A percentile compares a stretch with the other conserved stretches of the same genome.
These are phyloP conservation scores for Lucilia cuprina DNA, from an alignment of 1,140 invertebrate species.

Conservation along the genomic window DNA sequence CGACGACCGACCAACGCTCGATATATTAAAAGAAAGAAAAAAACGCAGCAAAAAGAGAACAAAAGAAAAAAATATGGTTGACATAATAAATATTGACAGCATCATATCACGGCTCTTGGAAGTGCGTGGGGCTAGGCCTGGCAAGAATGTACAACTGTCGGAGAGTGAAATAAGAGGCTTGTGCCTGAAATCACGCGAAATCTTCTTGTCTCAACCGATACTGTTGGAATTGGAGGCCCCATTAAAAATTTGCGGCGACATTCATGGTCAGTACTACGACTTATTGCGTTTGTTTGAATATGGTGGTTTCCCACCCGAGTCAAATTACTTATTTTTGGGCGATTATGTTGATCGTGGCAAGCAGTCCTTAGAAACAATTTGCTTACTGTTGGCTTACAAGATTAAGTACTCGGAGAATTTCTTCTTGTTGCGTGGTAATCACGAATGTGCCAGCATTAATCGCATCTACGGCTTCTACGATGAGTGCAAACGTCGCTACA, in stretches of 20 bases:
- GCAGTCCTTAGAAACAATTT: slow-evolving; percentile 90
- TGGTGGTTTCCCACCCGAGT: slow-evolving; percentile 98
- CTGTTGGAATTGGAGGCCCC: slow-evolving; percentile 97
- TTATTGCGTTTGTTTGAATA: slow-evolving; percentile 98
- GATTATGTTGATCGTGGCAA: slow-evolving; percentile 88
- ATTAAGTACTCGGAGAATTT: slow-evolving; percentile 92
- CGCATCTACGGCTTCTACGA: slow-evolving; percentile 98
- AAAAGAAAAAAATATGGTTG: slow-evolving; percentile 51
- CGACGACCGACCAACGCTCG: slow-evolving; percentile 30
- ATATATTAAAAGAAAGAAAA: slow-evolving; percentile 19
- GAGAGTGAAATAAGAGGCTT: slow-evolving; percentile 96
- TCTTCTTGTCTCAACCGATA: slow-evolving; percentile 98
- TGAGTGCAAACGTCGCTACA: slow-evolving; percentile 95
- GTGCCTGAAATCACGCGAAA: slow-evolving; percentile 96
- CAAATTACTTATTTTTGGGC: slow-evolving; percentile 97
- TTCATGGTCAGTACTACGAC: slow-evolving; percentile 99
- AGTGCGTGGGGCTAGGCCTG: slow-evolving; percentile 61
- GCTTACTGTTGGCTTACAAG: slow-evolving; percentile 94
- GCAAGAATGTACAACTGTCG: slow-evolving; percentile 96
- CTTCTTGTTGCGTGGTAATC: slow-evolving; percentile 84
- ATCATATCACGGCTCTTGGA: slow-evolving; percentile 60
- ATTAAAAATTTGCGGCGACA: slow-evolving; percentile 98
- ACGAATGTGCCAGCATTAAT: slow-evolving; percentile 91
- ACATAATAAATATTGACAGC: slow-evolving; percentile 61
- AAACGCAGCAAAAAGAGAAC: slow-evolving; percentile 34